phyloP scores from a whole-genome alignment of 2,888 invertebrate species.

The Cantharis nigra region DNA sequence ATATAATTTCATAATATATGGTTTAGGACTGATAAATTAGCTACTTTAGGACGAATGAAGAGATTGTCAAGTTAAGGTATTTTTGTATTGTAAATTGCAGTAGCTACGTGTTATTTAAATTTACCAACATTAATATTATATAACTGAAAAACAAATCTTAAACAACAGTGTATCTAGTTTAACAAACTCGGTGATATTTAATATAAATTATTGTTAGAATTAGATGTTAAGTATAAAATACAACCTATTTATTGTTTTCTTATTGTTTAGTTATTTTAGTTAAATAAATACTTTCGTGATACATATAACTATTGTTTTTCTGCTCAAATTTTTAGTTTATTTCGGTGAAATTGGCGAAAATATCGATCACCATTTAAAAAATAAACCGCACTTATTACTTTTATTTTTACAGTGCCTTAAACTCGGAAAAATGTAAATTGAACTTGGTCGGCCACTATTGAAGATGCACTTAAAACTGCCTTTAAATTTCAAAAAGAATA shows the following conservation, averaged over 20 bases:
- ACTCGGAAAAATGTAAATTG: too few relatives aligned
- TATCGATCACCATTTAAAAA: too few relatives aligned
- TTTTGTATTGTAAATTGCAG: background rate
- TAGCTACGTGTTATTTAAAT: background rate
- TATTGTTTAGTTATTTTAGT: background rate
- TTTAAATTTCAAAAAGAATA: too few relatives aligned
- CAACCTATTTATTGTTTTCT: background rate
- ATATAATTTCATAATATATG: background rate
- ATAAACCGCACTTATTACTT: too few relatives aligned
- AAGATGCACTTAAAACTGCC: too few relatives aligned
- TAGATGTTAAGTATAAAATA: background rate
- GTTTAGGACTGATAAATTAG: background rate
- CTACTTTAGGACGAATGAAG: background rate
- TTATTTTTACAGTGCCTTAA: too few relatives aligned
- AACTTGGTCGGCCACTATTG: too few relatives aligned
- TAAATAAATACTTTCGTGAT: background rate
- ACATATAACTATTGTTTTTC: background rate
- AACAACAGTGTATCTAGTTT: background rate
- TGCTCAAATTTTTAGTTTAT: background rate
- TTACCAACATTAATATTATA: background rate
- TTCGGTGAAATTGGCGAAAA: background rate
- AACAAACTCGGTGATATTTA: slow-evolving; percentile 2
- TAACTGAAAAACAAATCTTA: background rate
- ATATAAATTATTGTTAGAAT: background rate
- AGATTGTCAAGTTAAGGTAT: background rate